Conservation (phyloP, 2,113 vertebrate species). For the Xerus inauris region DNA sequence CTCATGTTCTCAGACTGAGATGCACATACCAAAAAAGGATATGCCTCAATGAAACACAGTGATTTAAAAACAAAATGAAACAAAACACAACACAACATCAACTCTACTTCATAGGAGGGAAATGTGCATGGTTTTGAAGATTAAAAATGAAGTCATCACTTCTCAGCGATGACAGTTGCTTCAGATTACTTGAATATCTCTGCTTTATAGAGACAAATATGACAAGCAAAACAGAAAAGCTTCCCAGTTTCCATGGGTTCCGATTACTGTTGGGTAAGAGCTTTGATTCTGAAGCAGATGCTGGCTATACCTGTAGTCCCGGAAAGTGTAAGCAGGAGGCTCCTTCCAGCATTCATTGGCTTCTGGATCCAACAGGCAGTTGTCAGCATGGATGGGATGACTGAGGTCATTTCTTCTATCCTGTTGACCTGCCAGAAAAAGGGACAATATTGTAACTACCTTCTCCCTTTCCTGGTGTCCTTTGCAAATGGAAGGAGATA, state of each 20-base stretch:
- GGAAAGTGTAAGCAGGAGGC: conserved; percentile 95
- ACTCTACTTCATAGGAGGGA: not conserved
- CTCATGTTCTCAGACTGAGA: not conserved
- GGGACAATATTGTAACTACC: not conserved
- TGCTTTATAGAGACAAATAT: not conserved
- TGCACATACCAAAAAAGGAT: too few relatives aligned
- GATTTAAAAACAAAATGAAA: not conserved
- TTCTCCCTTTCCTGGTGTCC: not conserved
- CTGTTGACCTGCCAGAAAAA: conserved; percentile 91
- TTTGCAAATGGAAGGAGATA: not conserved
- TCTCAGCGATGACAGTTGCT: not conserved
- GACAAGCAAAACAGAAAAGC: too few relatives aligned
- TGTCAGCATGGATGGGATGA: conserved; percentile 98
- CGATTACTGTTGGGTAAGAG: not conserved
- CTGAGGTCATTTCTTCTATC: conserved; percentile 97
- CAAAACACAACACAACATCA: too few relatives aligned
- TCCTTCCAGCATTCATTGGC: conserved; percentile 98
- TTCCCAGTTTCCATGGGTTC: not conserved
- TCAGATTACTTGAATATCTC: not conserved
- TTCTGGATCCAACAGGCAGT: conserved; percentile 96
- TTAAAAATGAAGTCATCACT: not conserved
- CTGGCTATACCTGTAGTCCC: conserved; percentile 94
- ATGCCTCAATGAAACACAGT: not conserved
- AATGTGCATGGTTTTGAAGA: not conserved
- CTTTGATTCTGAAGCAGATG: not conserved